phyloP scores from a whole-genome alignment of 1,140 invertebrate species.

The Atta texana region DNA sequence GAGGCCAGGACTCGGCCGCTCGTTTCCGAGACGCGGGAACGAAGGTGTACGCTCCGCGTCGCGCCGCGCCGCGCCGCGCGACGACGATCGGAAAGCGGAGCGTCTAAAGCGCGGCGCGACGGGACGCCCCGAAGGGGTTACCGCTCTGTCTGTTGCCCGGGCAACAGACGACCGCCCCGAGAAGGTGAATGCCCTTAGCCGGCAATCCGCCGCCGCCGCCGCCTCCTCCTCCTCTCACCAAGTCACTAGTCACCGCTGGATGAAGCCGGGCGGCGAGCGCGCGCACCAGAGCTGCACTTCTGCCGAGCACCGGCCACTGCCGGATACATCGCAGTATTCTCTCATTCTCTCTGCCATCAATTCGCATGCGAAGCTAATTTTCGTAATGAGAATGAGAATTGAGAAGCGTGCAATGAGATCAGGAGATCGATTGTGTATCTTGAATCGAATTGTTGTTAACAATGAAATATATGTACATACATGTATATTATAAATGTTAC shows the following conservation, averaged over 20 bases:
- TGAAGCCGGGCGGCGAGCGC: neutral
- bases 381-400: no score
- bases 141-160: slow-evolving; percentile 76
- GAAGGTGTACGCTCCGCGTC: slow-evolving; percentile 38
- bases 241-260: no score
- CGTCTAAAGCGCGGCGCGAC: slow-evolving; percentile 49
- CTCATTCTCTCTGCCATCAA: neutral
- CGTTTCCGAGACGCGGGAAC: slow-evolving; percentile 70
- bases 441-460: no score
- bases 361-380: neutral
- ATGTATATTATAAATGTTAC: no score
- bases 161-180: slow-evolving; percentile 70
- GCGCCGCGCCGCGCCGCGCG: slow-evolving; percentile 11
- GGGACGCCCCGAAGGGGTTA: slow-evolving; percentile 71
- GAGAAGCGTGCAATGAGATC: no score
- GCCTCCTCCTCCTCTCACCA: no score
- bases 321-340: neutral
- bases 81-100: neutral
- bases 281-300: slow-evolving; percentile 2
- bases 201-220: neutral
- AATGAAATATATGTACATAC: no score
- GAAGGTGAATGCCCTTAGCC: slow-evolving; percentile 74
- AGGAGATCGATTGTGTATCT: no score
- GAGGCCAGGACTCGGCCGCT: neutral
- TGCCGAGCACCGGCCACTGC: no score